Base-by-base conservation (phyloP, 2,113 vertebrate genomes). In the Toxotes chatareus region DNA sequence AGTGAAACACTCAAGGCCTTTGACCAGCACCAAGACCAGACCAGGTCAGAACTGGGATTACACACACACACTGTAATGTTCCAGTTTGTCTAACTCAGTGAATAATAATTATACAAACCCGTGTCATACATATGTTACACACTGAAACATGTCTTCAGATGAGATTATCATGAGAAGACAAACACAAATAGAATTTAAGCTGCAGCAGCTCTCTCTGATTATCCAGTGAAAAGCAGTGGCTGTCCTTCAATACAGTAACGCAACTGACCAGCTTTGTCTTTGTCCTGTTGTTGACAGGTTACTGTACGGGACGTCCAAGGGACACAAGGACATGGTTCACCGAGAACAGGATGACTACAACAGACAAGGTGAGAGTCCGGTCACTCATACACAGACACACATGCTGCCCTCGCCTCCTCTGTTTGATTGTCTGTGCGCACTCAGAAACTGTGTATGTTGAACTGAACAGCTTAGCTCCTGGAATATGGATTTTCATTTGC, bases 1-100 rank as follows among this genome's bases (percentile, higher is more conserved):
- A 99, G 97, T 80, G 98, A 99, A 89, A 99, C 98, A 5, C 90
- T 99, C 74, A 98, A 99, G 94, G 98, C 97, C 86, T 99, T 98
- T 85, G 98, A 99, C 93, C 97, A 99, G 93, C 97, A 99, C 93
- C 98, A 99, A 93, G 98, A 99, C 94, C 93, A 93, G 88, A 92
- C 92, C 86, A 92, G 93, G 93, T 94, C 0, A 88, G 72, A 57
- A 9, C 5, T 34, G 10, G 7, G 8, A 61, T 73, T 9, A 23
- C 38, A 63, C 12, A 23, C 38, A 63, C 12, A 9, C 14, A 4
- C 13, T 11, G 0, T 3, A 31, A 13, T 44, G 13, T 40, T 23
- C 17, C 23, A 16, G 46, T 74, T 46, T 19, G 0, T 64, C 17
- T 1, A 17, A 55, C 3, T 2, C 13, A 38, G 0, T 38, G 16